Percentiles rank a stretch among this genome's conserved stretches.
Conservation (phyloP, 92 coral and sea anemone species). For the Porites evermanni region DNA sequence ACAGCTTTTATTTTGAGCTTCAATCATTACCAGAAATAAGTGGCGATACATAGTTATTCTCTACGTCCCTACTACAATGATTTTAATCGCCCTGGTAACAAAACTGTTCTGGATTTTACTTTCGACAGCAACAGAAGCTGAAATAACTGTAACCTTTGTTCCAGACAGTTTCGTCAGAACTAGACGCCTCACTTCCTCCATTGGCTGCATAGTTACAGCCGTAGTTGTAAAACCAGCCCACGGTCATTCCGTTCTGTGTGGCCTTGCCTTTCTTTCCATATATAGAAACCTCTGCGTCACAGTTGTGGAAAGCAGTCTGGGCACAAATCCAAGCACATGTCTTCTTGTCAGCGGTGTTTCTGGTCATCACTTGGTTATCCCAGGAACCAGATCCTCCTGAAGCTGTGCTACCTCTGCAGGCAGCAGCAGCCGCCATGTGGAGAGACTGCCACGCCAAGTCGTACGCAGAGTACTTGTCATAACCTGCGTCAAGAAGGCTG, state of each 20-base stretch:
- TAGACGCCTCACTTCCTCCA: slow-evolving; percentile 21
- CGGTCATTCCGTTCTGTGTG: neutral
- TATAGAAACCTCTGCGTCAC: slow-evolving; percentile 48
- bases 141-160: neutral
- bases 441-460: slow-evolving; percentile 65
- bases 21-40: neutral
- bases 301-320: neutral
- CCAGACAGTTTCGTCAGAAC: neutral
- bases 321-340: slow-evolving; percentile 26
- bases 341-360: neutral
- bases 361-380: slow-evolving; percentile 1
- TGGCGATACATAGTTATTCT: too few relatives aligned
- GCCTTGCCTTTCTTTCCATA: slow-evolving; percentile 41
- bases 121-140: slow-evolving; percentile 48
- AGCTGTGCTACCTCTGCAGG: slow-evolving; percentile 64
- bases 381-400: slow-evolving; percentile 41
- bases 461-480: slow-evolving; percentile 30
- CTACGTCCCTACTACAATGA: too few relatives aligned
- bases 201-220: neutral
- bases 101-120: neutral
- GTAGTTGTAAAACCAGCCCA: slow-evolving; percentile 9
- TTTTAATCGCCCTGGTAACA: neutral
- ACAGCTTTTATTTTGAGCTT: neutral
- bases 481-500: slow-evolving; percentile 42
- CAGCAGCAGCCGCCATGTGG: slow-evolving; percentile 66